These are phyloP conservation scores for Eristalis intricaria DNA, from an alignment of 2,888 invertebrate genomes.

Conservation along the genomic window DNA sequence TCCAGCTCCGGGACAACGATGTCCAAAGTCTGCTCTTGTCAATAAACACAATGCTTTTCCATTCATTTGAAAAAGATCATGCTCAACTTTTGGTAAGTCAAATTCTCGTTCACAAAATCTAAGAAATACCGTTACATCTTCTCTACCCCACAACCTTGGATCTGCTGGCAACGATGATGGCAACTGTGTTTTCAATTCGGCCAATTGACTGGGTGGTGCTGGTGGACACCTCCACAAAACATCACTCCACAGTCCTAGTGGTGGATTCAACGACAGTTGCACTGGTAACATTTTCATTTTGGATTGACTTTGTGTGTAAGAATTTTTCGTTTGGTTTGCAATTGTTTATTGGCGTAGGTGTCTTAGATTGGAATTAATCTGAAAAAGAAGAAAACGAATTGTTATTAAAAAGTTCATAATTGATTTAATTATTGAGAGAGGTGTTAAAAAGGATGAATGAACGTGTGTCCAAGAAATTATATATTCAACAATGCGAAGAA, in stretches of 20 bases:
- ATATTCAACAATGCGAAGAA: too few species aligned
- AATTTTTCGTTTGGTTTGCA: slow-evolving; percentile 26
- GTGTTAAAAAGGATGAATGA: too few species aligned
- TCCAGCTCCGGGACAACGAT: slow-evolving; percentile 95
- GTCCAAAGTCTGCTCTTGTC: slow-evolving; percentile 94
- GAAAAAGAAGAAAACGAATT: neutral
- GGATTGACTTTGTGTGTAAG: slow-evolving; percentile 69
- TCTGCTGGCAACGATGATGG: slow-evolving; percentile 92
- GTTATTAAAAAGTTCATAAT: neutral
- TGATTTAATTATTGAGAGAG: too few species aligned
- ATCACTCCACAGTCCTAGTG: slow-evolving; percentile 91
- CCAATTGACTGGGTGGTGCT: slow-evolving; percentile 88
- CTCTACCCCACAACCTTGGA: slow-evolving; percentile 94
- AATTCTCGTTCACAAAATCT: slow-evolving; percentile 96
- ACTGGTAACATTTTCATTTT: slow-evolving; percentile 87
- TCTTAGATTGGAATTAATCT: slow-evolving; percentile 17
- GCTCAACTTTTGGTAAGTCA: slow-evolving; percentile 94
- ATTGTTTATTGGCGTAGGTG: slow-evolving; percentile 9
- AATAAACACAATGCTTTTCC: slow-evolving; percentile 96
- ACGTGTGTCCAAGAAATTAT: too few species aligned
- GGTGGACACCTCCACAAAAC: slow-evolving; percentile 93
- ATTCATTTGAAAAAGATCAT: slow-evolving; percentile 98
- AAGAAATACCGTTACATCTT: slow-evolving; percentile 93
- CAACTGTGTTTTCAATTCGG: slow-evolving; percentile 93
- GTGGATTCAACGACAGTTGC: slow-evolving; percentile 88